These are phyloP conservation scores for Drosophila baimaii DNA, from an alignment of 1,140 invertebrate genomes.

Conservation along the genomic window DNA sequence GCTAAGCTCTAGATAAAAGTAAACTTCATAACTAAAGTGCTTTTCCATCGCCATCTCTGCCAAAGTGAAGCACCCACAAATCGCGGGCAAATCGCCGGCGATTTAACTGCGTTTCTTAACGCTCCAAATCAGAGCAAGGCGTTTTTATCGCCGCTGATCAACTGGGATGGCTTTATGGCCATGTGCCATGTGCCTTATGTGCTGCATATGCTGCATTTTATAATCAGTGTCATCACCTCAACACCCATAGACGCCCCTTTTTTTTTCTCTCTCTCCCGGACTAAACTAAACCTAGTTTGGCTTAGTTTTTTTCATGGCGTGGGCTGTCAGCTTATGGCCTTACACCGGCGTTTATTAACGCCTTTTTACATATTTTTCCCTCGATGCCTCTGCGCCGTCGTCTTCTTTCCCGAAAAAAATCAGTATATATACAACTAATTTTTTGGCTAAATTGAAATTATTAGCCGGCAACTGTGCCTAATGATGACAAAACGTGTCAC, in stretches of 20 bases:
- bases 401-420: not conserved
- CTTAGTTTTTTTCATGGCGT: conserved; percentile 43
- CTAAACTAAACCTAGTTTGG: conserved; percentile 22
- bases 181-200: conserved; percentile 16
- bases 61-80: conserved; percentile 33
- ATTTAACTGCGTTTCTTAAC: conserved; percentile 35
- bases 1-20: conserved; percentile 16
- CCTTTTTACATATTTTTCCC: conserved; percentile 52
- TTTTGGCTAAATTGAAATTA: conserved; percentile 82
- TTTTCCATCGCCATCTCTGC: conserved; percentile 9
- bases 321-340: conserved; percentile 64
- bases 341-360: conserved; percentile 63
- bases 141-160: conserved; percentile 40
- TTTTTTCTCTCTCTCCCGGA: too few species aligned
- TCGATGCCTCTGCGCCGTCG: not conserved
- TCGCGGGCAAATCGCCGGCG: conserved; percentile 27
- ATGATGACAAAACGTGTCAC: conserved; percentile 84
- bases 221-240: conserved; percentile 79
- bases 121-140: conserved; percentile 26
- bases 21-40: conserved; percentile 17
- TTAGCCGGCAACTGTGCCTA: conserved; percentile 82
- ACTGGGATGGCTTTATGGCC: conserved; percentile 37
- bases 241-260: conserved; percentile 50
- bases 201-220: conserved; percentile 53
- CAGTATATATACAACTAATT: conserved; percentile 64